These are phyloP conservation scores for Brachypteracias leptosomus DNA, from an alignment of 2,113 vertebrate species.

Conservation along the genomic window DNA sequence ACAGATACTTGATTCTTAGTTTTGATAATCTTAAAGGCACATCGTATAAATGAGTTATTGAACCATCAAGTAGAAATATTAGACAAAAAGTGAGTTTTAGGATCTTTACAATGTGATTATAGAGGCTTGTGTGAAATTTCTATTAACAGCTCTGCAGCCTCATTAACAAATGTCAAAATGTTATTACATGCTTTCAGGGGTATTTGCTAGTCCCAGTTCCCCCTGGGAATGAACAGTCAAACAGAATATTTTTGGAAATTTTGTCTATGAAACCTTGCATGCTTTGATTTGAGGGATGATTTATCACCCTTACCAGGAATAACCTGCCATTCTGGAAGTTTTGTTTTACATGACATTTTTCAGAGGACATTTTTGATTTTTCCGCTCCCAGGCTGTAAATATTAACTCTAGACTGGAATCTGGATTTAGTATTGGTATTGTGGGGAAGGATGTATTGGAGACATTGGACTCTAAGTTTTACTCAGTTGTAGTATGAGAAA, in stretches of 20 bases:
- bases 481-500: background rate
- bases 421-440: background rate
- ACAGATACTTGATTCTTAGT: background rate
- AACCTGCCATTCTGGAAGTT: background rate
- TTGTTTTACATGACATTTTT: background rate
- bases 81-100: background rate
- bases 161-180: background rate
- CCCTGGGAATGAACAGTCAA: background rate
- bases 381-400: background rate
- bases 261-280: background rate
- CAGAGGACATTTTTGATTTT: background rate
- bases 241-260: background rate
- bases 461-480: background rate
- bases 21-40: background rate
- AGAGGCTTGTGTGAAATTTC: background rate
- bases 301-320: background rate
- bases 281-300: background rate
- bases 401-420: background rate
- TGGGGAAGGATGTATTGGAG: background rate
- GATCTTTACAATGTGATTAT: background rate
- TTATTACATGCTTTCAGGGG: background rate
- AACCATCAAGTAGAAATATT: background rate
- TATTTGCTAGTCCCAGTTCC: background rate
- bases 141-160: background rate
- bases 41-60: background rate